Conservation (phyloP, 2,113 vertebrate genomes). For the Thunnus thynnus region DNA sequence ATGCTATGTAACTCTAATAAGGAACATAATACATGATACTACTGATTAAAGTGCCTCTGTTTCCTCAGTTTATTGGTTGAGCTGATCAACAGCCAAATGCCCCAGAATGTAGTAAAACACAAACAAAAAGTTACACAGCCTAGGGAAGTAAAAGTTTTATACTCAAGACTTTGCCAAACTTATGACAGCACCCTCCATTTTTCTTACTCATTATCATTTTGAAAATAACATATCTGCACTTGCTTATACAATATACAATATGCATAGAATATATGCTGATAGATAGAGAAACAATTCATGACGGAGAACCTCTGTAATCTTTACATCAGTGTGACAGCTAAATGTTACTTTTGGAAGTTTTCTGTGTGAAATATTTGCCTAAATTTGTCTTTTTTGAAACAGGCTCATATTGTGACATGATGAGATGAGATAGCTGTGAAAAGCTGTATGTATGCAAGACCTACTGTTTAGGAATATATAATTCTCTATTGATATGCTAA, state of each 20-base stretch:
- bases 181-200: background rate
- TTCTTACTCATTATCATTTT: constrained; percentile 15
- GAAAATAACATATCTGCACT: constrained; percentile 23
- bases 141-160: background rate
- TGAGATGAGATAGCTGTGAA: constrained; percentile 64
- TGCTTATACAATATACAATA: constrained; percentile 26
- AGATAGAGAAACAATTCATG: constrained; percentile 23
- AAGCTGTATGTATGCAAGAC: constrained; percentile 66
- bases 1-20: background rate
- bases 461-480: constrained; percentile 81
- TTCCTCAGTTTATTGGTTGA: background rate
- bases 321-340: constrained; percentile 30
- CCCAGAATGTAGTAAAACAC: background rate
- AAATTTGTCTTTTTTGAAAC: constrained; percentile 44
- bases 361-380: constrained; percentile 49
- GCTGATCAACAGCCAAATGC: background rate
- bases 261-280: constrained; percentile 30
- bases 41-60: too few species aligned
- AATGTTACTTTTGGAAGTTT: constrained; percentile 36
- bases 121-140: background rate
- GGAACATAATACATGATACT: too few species aligned
- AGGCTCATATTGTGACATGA: constrained; percentile 46
- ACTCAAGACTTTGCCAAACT: background rate
- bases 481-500: constrained; percentile 83
- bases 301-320: constrained; percentile 6